phyloP scores from a whole-genome alignment of 1,140 invertebrate genomes.

The Semibalanus balanoides region DNA sequence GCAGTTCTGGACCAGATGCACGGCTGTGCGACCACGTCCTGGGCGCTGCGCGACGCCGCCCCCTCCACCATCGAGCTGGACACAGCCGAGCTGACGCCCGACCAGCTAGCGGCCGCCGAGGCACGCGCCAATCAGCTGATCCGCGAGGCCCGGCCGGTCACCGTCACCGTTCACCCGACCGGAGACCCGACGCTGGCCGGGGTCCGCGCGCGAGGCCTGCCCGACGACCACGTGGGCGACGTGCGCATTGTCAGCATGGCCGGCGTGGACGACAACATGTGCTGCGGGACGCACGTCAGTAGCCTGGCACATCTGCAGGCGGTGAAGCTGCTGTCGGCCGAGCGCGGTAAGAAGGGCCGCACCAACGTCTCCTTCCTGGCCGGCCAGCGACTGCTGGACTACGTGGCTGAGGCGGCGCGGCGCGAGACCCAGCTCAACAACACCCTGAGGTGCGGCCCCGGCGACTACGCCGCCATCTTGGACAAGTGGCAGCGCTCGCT shows the following conservation, averaged over 20 bases:
- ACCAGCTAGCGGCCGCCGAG: conserved; percentile 38
- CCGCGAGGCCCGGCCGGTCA: conserved; percentile 40
- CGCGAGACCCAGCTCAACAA: not conserved
- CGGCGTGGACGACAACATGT: conserved; percentile 59
- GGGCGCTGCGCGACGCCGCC: conserved; percentile 29
- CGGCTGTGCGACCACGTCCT: conserved; percentile 32
- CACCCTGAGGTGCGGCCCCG: not conserved
- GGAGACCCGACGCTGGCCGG: conserved; percentile 41
- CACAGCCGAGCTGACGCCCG: conserved; percentile 24
- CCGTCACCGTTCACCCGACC: conserved; percentile 43
- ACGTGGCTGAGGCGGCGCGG: not conserved
- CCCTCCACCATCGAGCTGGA: conserved; percentile 26
- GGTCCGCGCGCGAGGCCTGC: conserved; percentile 48
- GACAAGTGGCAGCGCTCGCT: not conserved
- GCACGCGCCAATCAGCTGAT: conserved; percentile 51
- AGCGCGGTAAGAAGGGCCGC: conserved; percentile 58
- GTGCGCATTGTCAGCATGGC: conserved; percentile 52
- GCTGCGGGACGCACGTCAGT: conserved; percentile 70
- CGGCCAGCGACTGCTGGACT: conserved; percentile 44
- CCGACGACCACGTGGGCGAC: conserved; percentile 47
- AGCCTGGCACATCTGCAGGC: conserved; percentile 61
- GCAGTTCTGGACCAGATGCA: conserved; percentile 32
- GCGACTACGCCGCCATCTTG: not conserved
- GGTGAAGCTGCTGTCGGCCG: conserved; percentile 51
- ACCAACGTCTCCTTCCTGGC: conserved; percentile 52